Evolutionary conservation across 23 tunicate species (phyloP).

Genomic region (Halocynthia roretzi): DNA sequence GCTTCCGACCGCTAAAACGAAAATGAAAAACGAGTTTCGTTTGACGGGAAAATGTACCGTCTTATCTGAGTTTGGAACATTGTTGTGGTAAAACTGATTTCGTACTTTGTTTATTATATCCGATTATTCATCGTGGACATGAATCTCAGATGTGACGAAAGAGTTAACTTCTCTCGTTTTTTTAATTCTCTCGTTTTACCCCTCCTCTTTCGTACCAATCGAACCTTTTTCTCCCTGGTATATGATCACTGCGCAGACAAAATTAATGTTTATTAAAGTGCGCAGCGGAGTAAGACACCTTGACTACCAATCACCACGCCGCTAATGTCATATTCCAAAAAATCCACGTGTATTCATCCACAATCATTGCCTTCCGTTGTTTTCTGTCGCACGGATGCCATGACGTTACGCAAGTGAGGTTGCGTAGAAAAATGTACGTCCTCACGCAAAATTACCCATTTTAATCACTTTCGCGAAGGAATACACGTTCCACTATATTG

Average conservation of each 20-base stretch:
- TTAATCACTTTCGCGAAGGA: background rate
- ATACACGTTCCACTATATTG: slow-evolving; percentile 4
- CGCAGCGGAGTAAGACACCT: slow-evolving; percentile 24
- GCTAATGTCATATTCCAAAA: background rate
- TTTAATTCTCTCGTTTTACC: slow-evolving; percentile 21
- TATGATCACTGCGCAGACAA: slow-evolving; percentile 12
- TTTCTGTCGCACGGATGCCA: no score
- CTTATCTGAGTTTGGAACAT: no score
- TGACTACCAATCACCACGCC: slow-evolving; percentile 11
- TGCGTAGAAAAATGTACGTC: slow-evolving; percentile 1
- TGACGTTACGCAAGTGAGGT: background rate
- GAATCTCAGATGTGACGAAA: slow-evolving; percentile 16
- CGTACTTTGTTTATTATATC: slow-evolving; percentile 25
- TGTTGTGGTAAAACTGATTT: background rate
- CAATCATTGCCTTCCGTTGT: background rate
- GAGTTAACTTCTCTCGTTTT: slow-evolving; percentile 36
- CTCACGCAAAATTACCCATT: background rate
- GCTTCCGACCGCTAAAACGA: no score
- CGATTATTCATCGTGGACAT: slow-evolving; percentile 15
- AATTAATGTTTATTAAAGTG: slow-evolving; percentile 24
- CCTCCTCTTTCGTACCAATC: slow-evolving; percentile 15
- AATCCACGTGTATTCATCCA: slow-evolving; percentile 15
- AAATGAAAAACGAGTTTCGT: no score
- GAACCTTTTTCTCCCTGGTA: background rate
- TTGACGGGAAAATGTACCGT: no score